phyloP scores from a whole-genome alignment of 1,140 invertebrate genomes.

The Dendroctonus ponderosae region DNA sequence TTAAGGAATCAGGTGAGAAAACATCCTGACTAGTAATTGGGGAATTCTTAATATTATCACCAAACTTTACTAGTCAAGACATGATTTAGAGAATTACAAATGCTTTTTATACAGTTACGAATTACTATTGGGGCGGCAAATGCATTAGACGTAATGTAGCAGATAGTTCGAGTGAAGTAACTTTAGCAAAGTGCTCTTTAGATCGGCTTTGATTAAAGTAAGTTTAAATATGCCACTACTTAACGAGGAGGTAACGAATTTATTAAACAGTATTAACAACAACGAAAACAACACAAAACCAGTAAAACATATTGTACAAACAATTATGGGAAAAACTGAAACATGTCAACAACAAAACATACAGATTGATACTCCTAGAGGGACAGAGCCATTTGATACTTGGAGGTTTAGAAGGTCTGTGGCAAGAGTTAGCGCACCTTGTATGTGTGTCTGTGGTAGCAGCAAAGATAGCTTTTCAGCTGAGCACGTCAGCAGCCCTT shows the following conservation, averaged over 20 bases:
- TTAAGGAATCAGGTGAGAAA: too few relatives aligned
- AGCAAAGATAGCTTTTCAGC: constrained; percentile 38
- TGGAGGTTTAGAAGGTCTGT: constrained; percentile 53
- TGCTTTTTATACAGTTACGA: too few relatives aligned
- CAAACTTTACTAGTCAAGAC: too few relatives aligned
- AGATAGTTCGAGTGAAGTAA: neutral
- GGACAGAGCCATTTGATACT: constrained; percentile 56
- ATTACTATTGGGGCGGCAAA: too few relatives aligned
- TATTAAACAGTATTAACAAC: constrained; percentile 39
- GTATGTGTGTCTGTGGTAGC: constrained; percentile 7
- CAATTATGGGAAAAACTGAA: constrained; percentile 46
- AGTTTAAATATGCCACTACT: constrained; percentile 13
- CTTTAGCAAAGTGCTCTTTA: constrained; percentile 15
- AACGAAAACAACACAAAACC: constrained; percentile 39
- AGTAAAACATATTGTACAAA: constrained; percentile 45
- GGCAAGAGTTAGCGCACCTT: constrained; percentile 39
- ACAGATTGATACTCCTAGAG: constrained; percentile 50
- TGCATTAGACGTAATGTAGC: too few relatives aligned
- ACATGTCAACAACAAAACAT: constrained; percentile 50
- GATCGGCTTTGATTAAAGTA: neutral
- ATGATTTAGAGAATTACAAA: too few relatives aligned
- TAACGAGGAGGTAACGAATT: constrained; percentile 50
- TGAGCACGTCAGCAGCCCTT: constrained; percentile 3
- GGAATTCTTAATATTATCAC: too few relatives aligned
- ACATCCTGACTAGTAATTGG: too few relatives aligned